Base-by-base conservation (phyloP, 2,113 vertebrate genomes). In the Phylloscopus trochiloides region DNA sequence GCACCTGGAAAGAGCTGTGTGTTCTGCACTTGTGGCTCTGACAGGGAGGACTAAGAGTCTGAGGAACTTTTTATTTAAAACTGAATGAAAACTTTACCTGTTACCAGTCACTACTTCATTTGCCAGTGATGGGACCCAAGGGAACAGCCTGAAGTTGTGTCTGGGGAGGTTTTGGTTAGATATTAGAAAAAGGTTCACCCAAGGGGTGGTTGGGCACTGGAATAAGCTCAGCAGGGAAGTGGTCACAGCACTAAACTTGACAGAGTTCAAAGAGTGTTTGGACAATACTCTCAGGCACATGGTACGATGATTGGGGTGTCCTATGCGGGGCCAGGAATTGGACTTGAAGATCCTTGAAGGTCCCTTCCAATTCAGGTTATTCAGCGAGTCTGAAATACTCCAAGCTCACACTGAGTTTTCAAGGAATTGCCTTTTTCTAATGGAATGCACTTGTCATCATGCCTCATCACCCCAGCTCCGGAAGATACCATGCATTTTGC, bases 381-480 rank as follows among this genome's bases (percentile, higher is more conserved):
- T 32, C 0, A 0, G 5, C 10, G 17, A 32, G 38, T 18, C 62
- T 61, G 62, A 68, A 72, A 52, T 34, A 51, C 15, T 47, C 25
- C 52, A 70, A 73, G 20, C 12, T 61, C 34, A n/a, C 0, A 3
- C 21, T 28, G 34, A 26, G 8, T 66, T 80, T 89, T 74, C 63
- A 62, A 68, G 28, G 19, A 52, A 40, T 16, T 62, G 19, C 22
- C n/a, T 36, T 83, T 68, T 88, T 48, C 55, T 54, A 66, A 52
- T 0, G 4, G 11, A 73, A 45, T 14, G 31, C 24, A 10, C 10
- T 54, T 66, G 16, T 12, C n/a, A 16, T 47, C 32, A 22, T 32
- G 43, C 34, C 26, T 68, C 29, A 5, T 17, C 13, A 59, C 6
- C 6, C 19, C 40, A 32, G 0, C 38, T 81, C 26, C 65, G 52